Evolutionary conservation across 2,797 vertebrate species (phyloP), one percentile per base, ranked within the genome.

Genomic region (Microtus agrestis): DNA sequence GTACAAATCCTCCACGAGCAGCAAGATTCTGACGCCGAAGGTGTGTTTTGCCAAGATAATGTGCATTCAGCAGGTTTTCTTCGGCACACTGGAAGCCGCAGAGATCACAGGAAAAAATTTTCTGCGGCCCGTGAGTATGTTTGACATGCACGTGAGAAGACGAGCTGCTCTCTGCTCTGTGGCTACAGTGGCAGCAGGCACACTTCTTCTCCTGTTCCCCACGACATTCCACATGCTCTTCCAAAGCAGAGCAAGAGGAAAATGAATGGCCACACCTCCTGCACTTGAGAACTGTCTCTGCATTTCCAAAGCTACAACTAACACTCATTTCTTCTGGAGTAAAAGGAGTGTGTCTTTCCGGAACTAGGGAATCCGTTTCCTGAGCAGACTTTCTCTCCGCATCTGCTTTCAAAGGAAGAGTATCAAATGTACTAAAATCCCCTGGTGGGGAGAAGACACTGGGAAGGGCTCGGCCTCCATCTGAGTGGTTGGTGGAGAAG

Each of bases 391-490:
- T 98, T 91, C 97, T 98, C 96, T 98, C 98, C 37, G 93, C 91
- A 71, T 99, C 98, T 97, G 98, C 99, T 98, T 99, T 99, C 97
- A 99, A 95, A 91, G 99, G 98, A 96, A 98, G 98, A 59, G 98
- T 98, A 93, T 97, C 98, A 97, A 98, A 98, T 81, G 99, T 98
- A 91, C 97, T 98, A 88, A 99, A 98, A 94, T 98, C 96, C 63
- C 98, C 98, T 61, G 97, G 74, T 2, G 98, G 59, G 92, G 98
- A 98, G 37, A 81, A 79, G 84, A 98, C 98, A 96, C 96, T 79
- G 40, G 97, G 93, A 92, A 97, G 91, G 79, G 95, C 4, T 10
- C 61, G 9, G 21, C 95, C 89, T 88, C 91, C 94, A 46, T 34
- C 82, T 3, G 71, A 14, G 85, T 79, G 74, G 74, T 34, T 88